Conservation (phyloP, 2,113 vertebrate genomes). For the Phocoena sinus region DNA sequence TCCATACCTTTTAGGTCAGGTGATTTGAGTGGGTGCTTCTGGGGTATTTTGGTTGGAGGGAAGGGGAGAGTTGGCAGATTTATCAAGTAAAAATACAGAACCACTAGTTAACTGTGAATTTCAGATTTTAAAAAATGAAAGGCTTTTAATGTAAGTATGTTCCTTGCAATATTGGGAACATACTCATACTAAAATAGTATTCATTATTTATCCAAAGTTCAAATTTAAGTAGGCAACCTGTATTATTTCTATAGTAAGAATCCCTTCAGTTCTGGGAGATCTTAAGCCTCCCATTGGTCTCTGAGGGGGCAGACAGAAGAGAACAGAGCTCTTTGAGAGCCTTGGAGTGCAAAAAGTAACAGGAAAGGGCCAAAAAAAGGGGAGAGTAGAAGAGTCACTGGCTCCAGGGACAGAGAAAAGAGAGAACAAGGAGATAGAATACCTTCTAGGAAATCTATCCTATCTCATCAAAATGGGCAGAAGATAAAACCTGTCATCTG, state of each 20-base stretch:
- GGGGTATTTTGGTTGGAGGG: not conserved
- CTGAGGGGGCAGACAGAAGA: not conserved
- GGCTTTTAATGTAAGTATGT: not conserved
- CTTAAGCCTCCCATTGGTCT: not conserved
- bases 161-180: not conserved
- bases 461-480: not conserved
- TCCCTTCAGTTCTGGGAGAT: not conserved
- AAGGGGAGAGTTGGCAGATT: not conserved
- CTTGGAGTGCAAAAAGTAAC: not conserved
- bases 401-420: not conserved
- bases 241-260: not conserved
- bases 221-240: not conserved
- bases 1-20: not conserved
- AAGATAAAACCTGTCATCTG: not conserved
- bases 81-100: not conserved
- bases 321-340: not conserved
- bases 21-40: not conserved
- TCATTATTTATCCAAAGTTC: not conserved
- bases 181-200: not conserved
- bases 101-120: not conserved
- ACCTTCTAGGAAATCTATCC: not conserved
- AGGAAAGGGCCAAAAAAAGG: not conserved
- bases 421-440: not conserved
- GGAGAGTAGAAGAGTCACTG: not conserved
- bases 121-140: not conserved